Conservation (phyloP, 2,888 invertebrate species). For the Mythimna loreyi region DNA sequence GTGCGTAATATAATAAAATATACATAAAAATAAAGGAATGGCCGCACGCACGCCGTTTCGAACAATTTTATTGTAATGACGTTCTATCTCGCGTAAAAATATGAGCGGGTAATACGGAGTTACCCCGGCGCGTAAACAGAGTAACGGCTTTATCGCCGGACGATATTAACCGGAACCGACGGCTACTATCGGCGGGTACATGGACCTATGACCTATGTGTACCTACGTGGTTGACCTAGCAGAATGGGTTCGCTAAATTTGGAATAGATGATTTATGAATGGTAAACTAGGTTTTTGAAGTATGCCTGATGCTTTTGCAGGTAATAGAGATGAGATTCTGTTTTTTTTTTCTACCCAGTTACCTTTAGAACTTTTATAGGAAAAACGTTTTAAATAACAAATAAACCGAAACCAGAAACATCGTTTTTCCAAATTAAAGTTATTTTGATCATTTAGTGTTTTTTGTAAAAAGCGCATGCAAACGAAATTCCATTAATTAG, state of each 20-base stretch:
- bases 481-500: too few relatives aligned
- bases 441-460: too few relatives aligned
- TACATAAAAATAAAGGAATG: constrained; percentile 54
- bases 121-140: constrained; percentile 56
- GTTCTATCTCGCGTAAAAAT: constrained; percentile 62
- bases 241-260: background rate
- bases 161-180: constrained; percentile 51
- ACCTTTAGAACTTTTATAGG: too few relatives aligned
- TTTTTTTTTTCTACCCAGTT: too few relatives aligned
- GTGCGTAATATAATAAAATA: constrained; percentile 44
- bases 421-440: too few relatives aligned
- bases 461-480: too few relatives aligned
- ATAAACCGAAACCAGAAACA: too few relatives aligned
- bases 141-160: constrained; percentile 57
- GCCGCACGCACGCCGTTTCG: constrained; percentile 36
- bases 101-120: constrained; percentile 57
- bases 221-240: constrained; percentile 6
- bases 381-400: too few relatives aligned
- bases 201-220: constrained; percentile 36
- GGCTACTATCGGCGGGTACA: constrained; percentile 31
- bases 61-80: constrained; percentile 57
- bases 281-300: background rate
- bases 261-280: too few relatives aligned
- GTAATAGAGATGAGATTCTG: too few relatives aligned
- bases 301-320: too few relatives aligned